Evolutionary conservation across 2,797 vertebrate species (phyloP).

Genomic region (Syngnathus acus): DNA sequence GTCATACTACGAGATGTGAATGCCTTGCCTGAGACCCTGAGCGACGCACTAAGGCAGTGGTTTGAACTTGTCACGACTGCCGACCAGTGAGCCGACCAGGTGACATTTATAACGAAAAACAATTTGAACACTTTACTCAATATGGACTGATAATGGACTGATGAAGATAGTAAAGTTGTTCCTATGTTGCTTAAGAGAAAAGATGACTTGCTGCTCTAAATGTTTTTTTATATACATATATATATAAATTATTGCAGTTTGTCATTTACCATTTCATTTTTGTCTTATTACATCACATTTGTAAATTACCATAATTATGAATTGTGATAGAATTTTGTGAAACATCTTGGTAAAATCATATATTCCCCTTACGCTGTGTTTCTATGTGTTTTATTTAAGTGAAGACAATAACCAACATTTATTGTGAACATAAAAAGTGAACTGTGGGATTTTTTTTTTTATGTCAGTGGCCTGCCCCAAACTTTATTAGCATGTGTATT

Average conservation of each 20-base stretch:
- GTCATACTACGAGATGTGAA: conserved; percentile 90
- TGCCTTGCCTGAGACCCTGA: conserved; percentile 87
- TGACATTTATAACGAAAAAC: background rate
- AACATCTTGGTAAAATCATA: background rate
- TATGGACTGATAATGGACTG: too few species aligned
- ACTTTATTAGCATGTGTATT: background rate
- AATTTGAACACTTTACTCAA: background rate
- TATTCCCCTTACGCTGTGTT: background rate
- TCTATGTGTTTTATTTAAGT: background rate
- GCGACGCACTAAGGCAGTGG: conserved; percentile 94
- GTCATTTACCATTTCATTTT: background rate
- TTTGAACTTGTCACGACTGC: conserved; percentile 90
- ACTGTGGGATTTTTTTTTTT: background rate
- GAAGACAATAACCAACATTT: background rate
- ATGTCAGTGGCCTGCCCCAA: background rate
- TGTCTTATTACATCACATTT: background rate
- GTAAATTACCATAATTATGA: background rate
- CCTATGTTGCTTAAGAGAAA: background rate
- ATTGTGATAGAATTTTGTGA: too few species aligned
- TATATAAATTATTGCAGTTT: background rate
- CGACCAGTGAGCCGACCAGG: conserved; percentile 43
- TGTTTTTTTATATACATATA: background rate
- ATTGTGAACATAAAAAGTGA: background rate
- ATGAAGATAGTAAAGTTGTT: too few species aligned
- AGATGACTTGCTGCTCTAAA: background rate